Evolutionary conservation across 2,888 invertebrate species (phyloP).

Genomic region (Mythimna impura): DNA sequence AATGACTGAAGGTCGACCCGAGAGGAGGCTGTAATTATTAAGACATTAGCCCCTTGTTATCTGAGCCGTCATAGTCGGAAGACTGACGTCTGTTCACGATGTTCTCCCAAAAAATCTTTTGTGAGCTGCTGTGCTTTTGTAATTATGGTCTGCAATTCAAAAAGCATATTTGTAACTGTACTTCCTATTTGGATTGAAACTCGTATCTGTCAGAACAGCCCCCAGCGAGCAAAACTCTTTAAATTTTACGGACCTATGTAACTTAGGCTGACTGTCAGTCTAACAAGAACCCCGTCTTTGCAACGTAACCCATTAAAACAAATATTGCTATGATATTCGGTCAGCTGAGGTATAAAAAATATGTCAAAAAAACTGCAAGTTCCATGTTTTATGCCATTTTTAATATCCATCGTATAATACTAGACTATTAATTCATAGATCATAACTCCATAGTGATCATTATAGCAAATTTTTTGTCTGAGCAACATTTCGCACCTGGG

Average conservation of each 20-base stretch:
- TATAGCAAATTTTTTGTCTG: slow-evolving; percentile 55
- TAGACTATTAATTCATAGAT: slow-evolving; percentile 44
- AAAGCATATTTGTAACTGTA: not conserved
- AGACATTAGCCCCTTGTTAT: not conserved
- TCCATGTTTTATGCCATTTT: slow-evolving; percentile 1
- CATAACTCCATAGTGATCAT: slow-evolving; percentile 35
- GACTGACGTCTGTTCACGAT: not conserved
- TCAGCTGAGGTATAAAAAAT: not conserved
- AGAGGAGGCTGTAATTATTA: not conserved
- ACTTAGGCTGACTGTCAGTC: not conserved
- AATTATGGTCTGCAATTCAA: not conserved
- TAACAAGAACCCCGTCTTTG: not conserved
- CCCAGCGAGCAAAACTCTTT: not conserved
- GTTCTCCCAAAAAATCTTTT: not conserved
- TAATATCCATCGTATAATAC: slow-evolving; percentile 18
- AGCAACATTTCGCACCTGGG: slow-evolving; percentile 37
- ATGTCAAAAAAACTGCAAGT: not conserved
- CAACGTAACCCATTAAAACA: not conserved
- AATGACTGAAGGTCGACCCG: not conserved
- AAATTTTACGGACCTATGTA: not conserved
- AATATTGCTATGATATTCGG: not conserved
- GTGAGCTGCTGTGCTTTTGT: not conserved
- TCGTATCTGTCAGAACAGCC: not conserved
- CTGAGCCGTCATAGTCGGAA: not conserved
- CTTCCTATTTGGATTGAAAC: not conserved